Evolutionary conservation across 2,888 invertebrate genomes (phyloP), one percentile per base, ranked within the genome.

Genomic region (Escarpia spicata): DNA sequence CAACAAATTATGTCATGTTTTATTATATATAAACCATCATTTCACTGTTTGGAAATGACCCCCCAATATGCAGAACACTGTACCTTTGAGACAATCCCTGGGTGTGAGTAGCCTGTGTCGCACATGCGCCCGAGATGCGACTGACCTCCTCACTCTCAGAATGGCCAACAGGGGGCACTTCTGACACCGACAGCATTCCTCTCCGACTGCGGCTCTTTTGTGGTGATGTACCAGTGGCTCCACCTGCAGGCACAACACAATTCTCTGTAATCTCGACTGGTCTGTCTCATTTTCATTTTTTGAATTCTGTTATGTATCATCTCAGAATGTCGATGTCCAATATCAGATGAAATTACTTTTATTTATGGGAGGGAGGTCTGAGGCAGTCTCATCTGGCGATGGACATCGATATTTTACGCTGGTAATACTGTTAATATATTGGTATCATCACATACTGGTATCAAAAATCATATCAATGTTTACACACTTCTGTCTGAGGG

Each of bases 141-240:
- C 75, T 75, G n/a, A 75, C 75, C 26, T 75, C 75, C 75, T 75
- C 75, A 75, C 75, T 75, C 75, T 75, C 75, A 26, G 75, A 75
- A 6, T 75, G 75, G 6, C 75, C n/a, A 75, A 75, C 26, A 75
- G 75, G 75, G 3, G 75, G 75, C 3, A 26, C 75, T 75, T 19
- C 75, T 6, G 75, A 75, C 75, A 75, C 75, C 6, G 75, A 15
- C 26, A 75, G 2, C 75, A 75, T 75, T 75, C 75, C 75, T 75
- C 75, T 26, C 26, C 75, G 75, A 75, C 75, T 75, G 75, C 75
- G 75, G 75, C 75, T 75, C 26, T 75, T 75, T 75, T 75, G 75
- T 26, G 75, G 75, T 19, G 75, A 75, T 75, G 75, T 75, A 26
- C 75, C 75, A 75, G 75, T 75, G 75, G 26, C 75, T 75, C 75